Percentiles rank a stretch among this genome's conserved stretches.
phyloP scores from a whole-genome alignment of 2,113 vertebrate genomes.

The Ptilonorhynchus violaceus region DNA sequence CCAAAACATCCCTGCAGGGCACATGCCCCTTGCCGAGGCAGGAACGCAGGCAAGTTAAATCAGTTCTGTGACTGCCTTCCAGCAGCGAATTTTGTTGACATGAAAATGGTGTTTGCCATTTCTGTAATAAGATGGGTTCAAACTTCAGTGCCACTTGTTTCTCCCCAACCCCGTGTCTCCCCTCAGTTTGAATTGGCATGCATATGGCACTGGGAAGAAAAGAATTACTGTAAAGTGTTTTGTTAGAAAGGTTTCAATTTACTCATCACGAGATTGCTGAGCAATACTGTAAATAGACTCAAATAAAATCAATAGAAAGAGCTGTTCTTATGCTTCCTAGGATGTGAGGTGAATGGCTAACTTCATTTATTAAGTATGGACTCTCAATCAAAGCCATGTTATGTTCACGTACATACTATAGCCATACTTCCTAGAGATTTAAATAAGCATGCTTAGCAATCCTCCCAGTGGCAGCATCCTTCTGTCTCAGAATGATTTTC shows the following conservation, averaged over 20 bases:
- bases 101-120: slow-evolving; percentile 36
- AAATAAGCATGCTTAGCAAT: slow-evolving; percentile 1
- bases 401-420: background rate
- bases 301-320: background rate
- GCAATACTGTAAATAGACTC: background rate
- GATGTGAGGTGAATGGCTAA: background rate
- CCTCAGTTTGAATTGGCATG: background rate
- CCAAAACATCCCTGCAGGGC: slow-evolving; percentile 66
- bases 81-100: background rate
- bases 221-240: slow-evolving; percentile 7
- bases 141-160: background rate
- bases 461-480: background rate
- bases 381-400: background rate
- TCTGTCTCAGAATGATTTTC: background rate
- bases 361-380: background rate
- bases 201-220: background rate
- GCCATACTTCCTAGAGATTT: background rate
- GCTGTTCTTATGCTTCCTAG: background rate
- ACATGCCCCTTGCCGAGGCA: slow-evolving; percentile 44
- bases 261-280: slow-evolving; percentile 30
- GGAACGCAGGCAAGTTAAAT: slow-evolving; percentile 57
- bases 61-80: slow-evolving; percentile 25
- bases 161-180: background rate
- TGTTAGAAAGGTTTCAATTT: slow-evolving; percentile 65
- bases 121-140: slow-evolving; percentile 57